These are phyloP conservation scores for Numenius phaeopus DNA, from an alignment of 2,797 vertebrate species.

Conservation along the genomic window DNA sequence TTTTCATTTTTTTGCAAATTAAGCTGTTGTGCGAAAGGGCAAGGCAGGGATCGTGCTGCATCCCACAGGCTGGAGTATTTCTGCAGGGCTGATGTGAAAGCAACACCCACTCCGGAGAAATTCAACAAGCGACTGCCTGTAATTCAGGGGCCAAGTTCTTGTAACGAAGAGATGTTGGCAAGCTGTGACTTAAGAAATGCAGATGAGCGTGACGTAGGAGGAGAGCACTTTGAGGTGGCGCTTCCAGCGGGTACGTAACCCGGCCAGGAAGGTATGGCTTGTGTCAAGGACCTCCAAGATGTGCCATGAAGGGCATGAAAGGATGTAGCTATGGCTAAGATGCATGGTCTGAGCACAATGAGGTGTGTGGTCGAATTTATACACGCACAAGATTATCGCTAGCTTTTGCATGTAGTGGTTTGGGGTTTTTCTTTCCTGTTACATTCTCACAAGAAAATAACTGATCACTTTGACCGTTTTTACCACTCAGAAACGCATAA, in stretches of 20 bases:
- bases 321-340: fast-evolving
- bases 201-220: not conserved
- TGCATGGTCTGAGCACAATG: not conserved
- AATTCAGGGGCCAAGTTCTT: not conserved
- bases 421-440: not conserved
- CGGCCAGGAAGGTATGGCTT: not conserved
- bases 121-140: not conserved
- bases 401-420: not conserved
- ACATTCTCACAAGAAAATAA: not conserved
- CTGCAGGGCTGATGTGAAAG: not conserved
- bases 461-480: not conserved
- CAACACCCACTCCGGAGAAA: not conserved
- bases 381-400: not conserved
- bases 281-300: not conserved
- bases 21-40: not conserved
- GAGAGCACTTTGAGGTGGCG: not conserved
- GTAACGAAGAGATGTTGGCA: not conserved
- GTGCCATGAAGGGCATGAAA: not conserved
- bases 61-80: not conserved
- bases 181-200: not conserved
- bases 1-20: not conserved
- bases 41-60: fast-evolving
- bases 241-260: not conserved
- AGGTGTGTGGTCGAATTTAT: not conserved
- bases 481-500: not conserved